Base-by-base conservation (phyloP, 2,113 vertebrate species). In the Nycticryphes semicollaris region DNA sequence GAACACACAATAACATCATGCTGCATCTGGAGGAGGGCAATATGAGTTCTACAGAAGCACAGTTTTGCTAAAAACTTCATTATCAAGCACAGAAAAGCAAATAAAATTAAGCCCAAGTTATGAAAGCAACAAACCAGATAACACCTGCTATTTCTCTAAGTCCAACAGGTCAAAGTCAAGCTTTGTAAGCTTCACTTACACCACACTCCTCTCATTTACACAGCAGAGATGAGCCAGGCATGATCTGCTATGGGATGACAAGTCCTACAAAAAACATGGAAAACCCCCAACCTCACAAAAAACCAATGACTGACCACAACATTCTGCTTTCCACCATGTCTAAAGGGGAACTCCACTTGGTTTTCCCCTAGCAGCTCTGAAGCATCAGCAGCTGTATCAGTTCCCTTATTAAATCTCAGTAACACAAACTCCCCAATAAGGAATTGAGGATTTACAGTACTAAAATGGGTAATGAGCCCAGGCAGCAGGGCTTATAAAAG, bases 341-440 rank as follows among this genome's bases (percentile, higher is more conserved):
- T 30, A 14, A 18, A 72, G 79, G 75, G 80, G 60, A 94, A 81
- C 66, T 93, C 69, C 79, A 27, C 35, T 39, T 0, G 27, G 63
- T 67, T 91, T 93, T 93, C 79, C 92, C 92, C 94, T 84, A 27
- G 47, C 74, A 91, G 57, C 33, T 73, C 35, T 43, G 57, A 79
- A 75, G 66, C 74, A 90, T 6, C 79, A 84, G 67, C 62, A 87
- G 33, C 72, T 86, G 21, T 59, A 90, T 47, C 68, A 25, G 64
- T 75, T 94, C 76, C 57, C 43, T 63, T 48, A 53, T 17, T 63
- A 53, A 79, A 57, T 21, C 82, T 57, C 75, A 66, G 60, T 7
- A 80, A 54, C 60, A 67, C 28, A n/a, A 28, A 5, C 2, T 9
- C 6, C n/a, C 8, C 4, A 0, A 47, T 2, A 80, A 77, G 54